These are phyloP conservation scores for Pandemis cinnamomeana DNA, from an alignment of 2,888 invertebrate species.

Conservation along the genomic window DNA sequence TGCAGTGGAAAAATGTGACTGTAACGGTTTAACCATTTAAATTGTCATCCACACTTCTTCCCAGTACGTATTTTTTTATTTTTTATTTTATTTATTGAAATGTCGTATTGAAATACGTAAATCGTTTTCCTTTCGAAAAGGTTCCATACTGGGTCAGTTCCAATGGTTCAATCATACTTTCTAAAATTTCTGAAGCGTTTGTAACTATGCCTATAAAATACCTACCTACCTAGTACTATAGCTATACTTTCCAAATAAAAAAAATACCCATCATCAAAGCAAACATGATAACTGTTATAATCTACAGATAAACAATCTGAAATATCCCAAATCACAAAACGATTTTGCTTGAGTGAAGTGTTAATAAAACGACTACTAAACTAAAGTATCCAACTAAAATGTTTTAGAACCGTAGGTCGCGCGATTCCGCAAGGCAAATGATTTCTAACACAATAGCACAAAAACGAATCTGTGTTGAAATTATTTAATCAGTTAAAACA, in stretches of 20 bases:
- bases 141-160: too few relatives aligned
- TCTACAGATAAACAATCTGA: slow-evolving; percentile 1
- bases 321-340: not conserved
- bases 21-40: not conserved
- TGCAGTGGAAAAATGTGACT: not conserved
- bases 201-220: too few relatives aligned
- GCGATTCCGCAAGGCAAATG: not conserved
- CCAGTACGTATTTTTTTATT: too few relatives aligned
- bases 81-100: too few relatives aligned
- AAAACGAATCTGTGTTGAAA: not conserved
- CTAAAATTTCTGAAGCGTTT: too few relatives aligned
- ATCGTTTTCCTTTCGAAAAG: too few relatives aligned
- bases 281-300: not conserved
- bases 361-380: not conserved
- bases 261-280: not conserved
- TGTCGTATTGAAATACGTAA: too few relatives aligned
- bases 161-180: too few relatives aligned
- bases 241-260: too few relatives aligned
- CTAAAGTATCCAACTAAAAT: not conserved
- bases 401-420: not conserved
- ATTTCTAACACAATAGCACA: not conserved
- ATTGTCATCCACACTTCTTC: not conserved
- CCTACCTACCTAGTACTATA: too few relatives aligned
- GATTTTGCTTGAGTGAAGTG: not conserved
- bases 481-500: not conserved